phyloP scores from a whole-genome alignment of 92 coral and sea anemone genomes.

The Porites divaricata region DNA sequence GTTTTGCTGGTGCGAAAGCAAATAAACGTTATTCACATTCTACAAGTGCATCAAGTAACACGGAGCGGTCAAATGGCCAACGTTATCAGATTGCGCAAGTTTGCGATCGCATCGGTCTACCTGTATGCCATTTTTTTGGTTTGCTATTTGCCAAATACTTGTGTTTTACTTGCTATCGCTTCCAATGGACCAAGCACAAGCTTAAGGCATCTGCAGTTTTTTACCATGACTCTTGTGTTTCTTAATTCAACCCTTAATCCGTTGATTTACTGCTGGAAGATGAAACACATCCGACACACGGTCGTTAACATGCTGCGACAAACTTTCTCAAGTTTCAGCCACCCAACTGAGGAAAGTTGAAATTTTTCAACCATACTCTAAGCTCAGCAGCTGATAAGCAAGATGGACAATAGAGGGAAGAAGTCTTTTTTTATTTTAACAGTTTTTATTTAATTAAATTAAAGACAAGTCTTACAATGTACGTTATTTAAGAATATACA shows the following conservation, averaged over 20 bases:
- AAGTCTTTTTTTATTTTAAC: no score
- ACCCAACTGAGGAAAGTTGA: no score
- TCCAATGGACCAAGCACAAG: neutral
- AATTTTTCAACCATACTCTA: no score
- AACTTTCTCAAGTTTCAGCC: neutral
- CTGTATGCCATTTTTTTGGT: neutral
- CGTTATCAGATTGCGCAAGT: neutral
- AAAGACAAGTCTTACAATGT: no score
- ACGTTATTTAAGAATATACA: no score
- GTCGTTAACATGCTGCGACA: neutral
- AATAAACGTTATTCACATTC: neutral
- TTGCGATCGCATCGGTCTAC: neutral
- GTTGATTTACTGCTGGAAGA: neutral
- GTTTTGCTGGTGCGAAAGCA: neutral
- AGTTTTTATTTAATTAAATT: no score
- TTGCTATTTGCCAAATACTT: neutral
- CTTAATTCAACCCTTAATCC: slow-evolving; percentile 1
- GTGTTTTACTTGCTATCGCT: neutral
- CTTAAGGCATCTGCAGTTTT: neutral
- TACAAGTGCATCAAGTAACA: neutral
- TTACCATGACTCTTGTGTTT: neutral
- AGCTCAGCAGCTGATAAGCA: no score
- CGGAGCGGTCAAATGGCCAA: neutral
- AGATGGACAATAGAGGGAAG: no score
- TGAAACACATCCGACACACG: slow-evolving; percentile 2